These are phyloP conservation scores for Chelonia mydas DNA, from an alignment of 2,797 vertebrate species.

Conservation along the genomic window DNA sequence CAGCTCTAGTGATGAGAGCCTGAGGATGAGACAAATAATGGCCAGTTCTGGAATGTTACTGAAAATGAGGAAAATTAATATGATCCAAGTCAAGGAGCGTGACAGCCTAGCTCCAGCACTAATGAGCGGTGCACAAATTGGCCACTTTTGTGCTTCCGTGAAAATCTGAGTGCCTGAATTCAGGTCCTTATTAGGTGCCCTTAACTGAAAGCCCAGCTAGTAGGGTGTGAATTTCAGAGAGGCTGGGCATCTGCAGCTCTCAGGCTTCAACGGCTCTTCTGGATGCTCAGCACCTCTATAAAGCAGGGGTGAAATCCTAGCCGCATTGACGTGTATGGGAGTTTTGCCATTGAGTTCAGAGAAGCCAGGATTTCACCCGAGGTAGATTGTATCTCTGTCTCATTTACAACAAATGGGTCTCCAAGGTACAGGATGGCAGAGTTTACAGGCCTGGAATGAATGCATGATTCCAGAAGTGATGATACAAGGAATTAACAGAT, in stretches of 20 bases:
- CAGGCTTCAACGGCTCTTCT: neutral
- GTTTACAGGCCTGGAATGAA: neutral
- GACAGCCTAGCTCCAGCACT: neutral
- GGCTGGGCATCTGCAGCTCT: neutral
- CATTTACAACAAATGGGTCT: neutral
- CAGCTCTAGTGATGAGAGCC: neutral
- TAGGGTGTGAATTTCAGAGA: neutral
- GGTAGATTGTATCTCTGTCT: neutral
- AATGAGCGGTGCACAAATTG: neutral
- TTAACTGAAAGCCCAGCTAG: fast-evolving
- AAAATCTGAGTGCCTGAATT: neutral
- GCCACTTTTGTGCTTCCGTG: neutral
- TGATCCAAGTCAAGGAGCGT: neutral
- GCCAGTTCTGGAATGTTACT: neutral
- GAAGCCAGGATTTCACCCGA: neutral
- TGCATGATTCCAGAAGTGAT: neutral
- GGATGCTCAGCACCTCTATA: fast-evolving
- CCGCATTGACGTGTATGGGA: neutral
- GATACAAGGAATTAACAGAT: neutral
- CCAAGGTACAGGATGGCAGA: neutral
- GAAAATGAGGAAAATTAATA: neutral
- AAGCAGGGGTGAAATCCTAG: neutral
- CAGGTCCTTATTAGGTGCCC: neutral
- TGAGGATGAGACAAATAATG: neutral
- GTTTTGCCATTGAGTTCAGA: neutral